Base-by-base conservation (phyloP, 2,888 invertebrate genomes). In the Pycnomerus fuliginosus region DNA sequence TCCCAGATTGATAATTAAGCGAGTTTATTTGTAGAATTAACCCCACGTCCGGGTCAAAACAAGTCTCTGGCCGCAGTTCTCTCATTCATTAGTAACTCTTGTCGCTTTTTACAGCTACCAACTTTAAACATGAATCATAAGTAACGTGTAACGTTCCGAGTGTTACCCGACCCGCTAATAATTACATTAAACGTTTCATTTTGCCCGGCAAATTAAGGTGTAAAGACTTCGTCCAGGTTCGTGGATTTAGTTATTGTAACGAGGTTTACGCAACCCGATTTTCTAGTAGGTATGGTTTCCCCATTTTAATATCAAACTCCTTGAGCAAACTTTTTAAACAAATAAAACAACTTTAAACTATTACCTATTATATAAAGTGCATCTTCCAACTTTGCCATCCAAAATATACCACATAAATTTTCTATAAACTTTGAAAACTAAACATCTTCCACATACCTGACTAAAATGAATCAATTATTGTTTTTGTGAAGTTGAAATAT, bases 31-130 rank as follows among this genome's bases (percentile, higher is more conserved):
- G 52, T 50, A 53, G 53, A 60, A 58, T 60, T 58, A 60, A 55
- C 54, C 58, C 56, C 39, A 58, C 57, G 56, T 58, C 60, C 60
- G 60, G 58, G 49, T 53, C 54, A 56, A 52, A 55, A 52, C 45
- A 53, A 50, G 48, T 44, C 52, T 54, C 51, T 48, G 50, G 47
- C 47, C 44, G 40, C 50, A 44, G 45, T 52, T 57, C 48, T n/a
- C n/a, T 56, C 53, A 55, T 56, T 52, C 48, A 55, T 57, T 52
- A 52, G 47, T 47, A 52, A 48, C 54, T 50, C 49, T 52, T 50
- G 50, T 50, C 49, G 54, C 53, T 55, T 52, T 56, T 56, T 56
- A 45, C 50, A 48, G 44, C 53, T 38, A 50, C 42, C 44, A 54
- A 56, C 50, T 56, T 56, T 53, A 41, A 49, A 51, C 54, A 54